Evolutionary conservation across 2,797 vertebrate genomes (phyloP).

Genomic region (Acropternis orthonyx): DNA sequence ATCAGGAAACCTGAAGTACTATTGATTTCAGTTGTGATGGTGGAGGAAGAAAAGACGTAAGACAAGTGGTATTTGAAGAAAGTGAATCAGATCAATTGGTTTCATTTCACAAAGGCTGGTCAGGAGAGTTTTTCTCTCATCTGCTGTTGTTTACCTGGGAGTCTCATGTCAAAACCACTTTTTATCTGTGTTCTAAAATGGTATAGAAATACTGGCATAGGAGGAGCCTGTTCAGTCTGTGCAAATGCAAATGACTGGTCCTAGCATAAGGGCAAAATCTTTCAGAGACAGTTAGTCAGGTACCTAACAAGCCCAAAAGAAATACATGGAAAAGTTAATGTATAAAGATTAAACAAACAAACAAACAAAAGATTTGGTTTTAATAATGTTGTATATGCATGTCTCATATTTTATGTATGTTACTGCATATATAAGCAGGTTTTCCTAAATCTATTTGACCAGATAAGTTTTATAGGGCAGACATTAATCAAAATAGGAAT

Average conservation of each 20-base stretch:
- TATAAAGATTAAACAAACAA: neutral
- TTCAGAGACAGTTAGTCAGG: neutral
- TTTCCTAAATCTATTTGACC: neutral
- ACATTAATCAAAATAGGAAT: neutral
- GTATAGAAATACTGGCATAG: neutral
- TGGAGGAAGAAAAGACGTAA: neutral
- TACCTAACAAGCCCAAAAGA: neutral
- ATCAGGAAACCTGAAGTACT: neutral
- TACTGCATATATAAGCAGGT: rapidly evolving
- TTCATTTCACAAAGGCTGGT: neutral
- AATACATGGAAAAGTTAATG: neutral
- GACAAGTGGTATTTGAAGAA: neutral
- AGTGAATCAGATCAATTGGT: neutral
- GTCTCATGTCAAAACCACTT: neutral
- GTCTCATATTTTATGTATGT: neutral
- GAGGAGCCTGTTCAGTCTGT: neutral
- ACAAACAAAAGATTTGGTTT: neutral
- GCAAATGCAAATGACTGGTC: neutral
- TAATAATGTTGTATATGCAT: neutral
- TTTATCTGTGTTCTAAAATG: neutral
- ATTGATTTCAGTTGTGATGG: neutral
- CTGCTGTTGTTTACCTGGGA: neutral
- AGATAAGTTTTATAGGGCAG: neutral
- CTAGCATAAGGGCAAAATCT: neutral
- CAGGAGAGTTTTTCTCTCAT: neutral